Evolutionary conservation across 2,113 vertebrate genomes (phyloP).

Genomic region (Ibidorhyncha struthersii): DNA sequence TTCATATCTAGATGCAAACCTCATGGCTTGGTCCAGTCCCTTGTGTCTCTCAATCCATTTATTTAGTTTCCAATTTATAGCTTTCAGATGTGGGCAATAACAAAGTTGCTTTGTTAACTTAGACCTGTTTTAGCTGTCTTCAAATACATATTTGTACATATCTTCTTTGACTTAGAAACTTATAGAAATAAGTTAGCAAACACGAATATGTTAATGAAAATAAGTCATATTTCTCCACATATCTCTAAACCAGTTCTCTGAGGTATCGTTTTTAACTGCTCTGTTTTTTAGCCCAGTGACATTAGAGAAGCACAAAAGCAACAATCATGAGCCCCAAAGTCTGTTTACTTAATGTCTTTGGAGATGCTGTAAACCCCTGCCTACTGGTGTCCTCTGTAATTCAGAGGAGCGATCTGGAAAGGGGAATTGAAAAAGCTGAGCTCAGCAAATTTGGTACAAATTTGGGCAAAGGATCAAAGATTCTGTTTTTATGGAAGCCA

Average conservation of each 20-base stretch:
- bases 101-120: not conserved
- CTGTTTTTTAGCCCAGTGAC: not conserved
- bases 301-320: not conserved
- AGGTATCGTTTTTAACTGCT: not conserved
- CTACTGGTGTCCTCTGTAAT: not conserved
- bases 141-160: not conserved
- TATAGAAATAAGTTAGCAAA: not conserved
- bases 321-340: not conserved
- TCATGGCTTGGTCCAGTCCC: not conserved
- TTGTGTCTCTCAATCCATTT: not conserved
- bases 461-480: constrained; percentile 1
- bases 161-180: not conserved
- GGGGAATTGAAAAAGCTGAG: not conserved
- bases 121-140: not conserved
- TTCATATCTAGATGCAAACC: constrained; percentile 31
- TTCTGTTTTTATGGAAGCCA: not conserved
- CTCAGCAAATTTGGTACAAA: not conserved
- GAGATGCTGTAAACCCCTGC: not conserved
- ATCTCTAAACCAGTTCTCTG: not conserved
- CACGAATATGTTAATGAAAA: not conserved
- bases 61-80: not conserved
- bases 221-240: not conserved
- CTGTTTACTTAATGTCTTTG: not conserved
- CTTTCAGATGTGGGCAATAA: constrained; percentile 14
- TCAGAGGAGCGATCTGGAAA: not conserved